These are phyloP conservation scores for Cenopis cana DNA, from an alignment of 2,888 invertebrate genomes.

Conservation along the genomic window DNA sequence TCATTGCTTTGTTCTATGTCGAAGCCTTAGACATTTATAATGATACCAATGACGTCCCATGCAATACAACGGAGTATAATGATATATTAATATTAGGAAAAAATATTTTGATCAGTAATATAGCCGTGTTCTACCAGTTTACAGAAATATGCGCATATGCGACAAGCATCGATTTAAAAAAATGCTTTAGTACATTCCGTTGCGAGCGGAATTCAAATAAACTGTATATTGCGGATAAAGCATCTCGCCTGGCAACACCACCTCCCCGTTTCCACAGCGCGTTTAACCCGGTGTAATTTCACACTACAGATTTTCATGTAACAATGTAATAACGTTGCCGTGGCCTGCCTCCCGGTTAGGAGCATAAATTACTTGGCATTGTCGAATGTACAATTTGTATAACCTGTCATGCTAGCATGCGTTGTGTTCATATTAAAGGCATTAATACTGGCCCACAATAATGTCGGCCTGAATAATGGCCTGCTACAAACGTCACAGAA, in stretches of 20 bases:
- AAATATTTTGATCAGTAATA: background rate
- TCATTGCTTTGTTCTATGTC: too few relatives aligned
- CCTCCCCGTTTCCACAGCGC: constrained; percentile 55
- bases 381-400: constrained; percentile 33
- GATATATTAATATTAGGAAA: too few relatives aligned
- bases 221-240: constrained; percentile 27
- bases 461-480: background rate
- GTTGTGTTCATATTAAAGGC: constrained; percentile 11
- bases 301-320: constrained; percentile 58
- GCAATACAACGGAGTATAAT: too few relatives aligned
- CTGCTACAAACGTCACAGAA: background rate
- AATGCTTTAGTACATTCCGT: constrained; percentile 3
- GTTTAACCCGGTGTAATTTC: constrained; percentile 68
- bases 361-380: constrained; percentile 36
- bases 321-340: constrained; percentile 36
- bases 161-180: background rate
- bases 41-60: too few relatives aligned
- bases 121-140: background rate
- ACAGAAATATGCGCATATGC: background rate
- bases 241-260: constrained; percentile 29
- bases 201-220: constrained; percentile 16
- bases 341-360: constrained; percentile 30
- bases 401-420: constrained; percentile 6
- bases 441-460: constrained; percentile 7
- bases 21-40: too few relatives aligned